These are phyloP conservation scores for Alsophila aescularia DNA, from an alignment of 2,888 invertebrate genomes.

Conservation along the genomic window DNA sequence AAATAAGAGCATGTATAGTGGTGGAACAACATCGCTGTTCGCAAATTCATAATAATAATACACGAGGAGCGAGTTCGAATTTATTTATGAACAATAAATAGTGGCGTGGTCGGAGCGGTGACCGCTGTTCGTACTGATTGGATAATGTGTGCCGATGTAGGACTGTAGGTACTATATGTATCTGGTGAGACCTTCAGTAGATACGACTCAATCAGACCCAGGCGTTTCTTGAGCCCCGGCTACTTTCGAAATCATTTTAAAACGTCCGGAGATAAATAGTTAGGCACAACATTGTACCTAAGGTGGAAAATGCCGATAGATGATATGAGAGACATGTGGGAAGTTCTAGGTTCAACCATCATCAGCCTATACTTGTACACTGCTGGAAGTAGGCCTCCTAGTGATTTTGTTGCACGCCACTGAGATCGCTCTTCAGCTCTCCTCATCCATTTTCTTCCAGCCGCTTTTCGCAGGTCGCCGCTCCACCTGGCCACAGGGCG, in stretches of 20 bases:
- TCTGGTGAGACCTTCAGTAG: constrained; percentile 43
- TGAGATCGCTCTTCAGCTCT: too few relatives aligned
- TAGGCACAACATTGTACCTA: too few relatives aligned
- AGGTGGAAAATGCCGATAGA: too few relatives aligned
- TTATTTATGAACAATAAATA: constrained; percentile 59
- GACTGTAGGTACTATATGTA: constrained; percentile 58
- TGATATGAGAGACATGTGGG: too few relatives aligned
- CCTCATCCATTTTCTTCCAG: too few relatives aligned
- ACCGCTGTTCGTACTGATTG: constrained; percentile 60
- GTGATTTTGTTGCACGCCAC: too few relatives aligned
- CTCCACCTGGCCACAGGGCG: too few relatives aligned
- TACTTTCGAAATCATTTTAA: constrained; percentile 7
- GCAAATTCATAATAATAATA: constrained; percentile 43
- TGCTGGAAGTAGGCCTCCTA: too few relatives aligned
- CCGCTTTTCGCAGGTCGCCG: too few relatives aligned
- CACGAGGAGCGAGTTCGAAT: constrained; percentile 40
- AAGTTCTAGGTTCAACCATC: too few relatives aligned
- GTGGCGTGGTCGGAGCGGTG: constrained; percentile 56
- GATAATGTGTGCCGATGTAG: constrained; percentile 53
- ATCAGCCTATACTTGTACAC: too few relatives aligned
- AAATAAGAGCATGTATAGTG: too few relatives aligned
- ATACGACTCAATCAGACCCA: constrained; percentile 17
- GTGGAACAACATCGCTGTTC: constrained; percentile 7
- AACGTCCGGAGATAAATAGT: not conserved
- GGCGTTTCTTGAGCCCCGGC: constrained; percentile 4